phyloP scores from a whole-genome alignment of 2,797 vertebrate genomes.

The Tapirus indicus region DNA sequence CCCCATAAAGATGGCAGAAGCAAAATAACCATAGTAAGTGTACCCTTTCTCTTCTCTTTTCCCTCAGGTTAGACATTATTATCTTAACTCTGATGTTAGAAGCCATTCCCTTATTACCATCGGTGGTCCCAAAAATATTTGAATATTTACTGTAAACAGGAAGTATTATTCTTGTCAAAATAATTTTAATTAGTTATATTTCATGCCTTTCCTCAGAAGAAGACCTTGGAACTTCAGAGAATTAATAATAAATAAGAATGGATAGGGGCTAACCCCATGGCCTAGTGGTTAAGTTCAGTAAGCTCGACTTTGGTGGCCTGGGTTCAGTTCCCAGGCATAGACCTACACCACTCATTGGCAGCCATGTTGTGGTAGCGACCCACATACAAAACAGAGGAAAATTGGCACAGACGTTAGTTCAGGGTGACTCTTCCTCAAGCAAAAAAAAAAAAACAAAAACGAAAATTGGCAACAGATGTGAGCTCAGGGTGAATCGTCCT shows the following conservation, averaged over 20 bases:
- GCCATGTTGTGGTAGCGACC: too few species aligned
- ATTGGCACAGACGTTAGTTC: too few species aligned
- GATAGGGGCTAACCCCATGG: background rate
- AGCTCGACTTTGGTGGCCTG: too few species aligned
- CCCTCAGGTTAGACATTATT: background rate
- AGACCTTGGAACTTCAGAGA: background rate
- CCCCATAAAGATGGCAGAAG: background rate
- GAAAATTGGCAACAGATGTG: too few species aligned
- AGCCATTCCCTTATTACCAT: background rate
- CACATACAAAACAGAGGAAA: too few species aligned
- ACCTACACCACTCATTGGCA: too few species aligned
- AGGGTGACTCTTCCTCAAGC: too few species aligned
- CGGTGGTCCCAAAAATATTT: background rate
- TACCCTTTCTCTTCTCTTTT: background rate
- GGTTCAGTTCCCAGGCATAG: too few species aligned
- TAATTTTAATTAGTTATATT: background rate
- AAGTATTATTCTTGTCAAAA: background rate
- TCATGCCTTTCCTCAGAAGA: background rate
- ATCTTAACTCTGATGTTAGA: conserved; percentile 3
- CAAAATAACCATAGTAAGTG: background rate
- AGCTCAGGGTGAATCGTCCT: too few species aligned
- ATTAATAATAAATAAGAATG: conserved; percentile 1
- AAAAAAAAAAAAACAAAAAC: too few species aligned
- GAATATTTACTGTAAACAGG: background rate
- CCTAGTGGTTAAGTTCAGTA: too few species aligned